Conservation (phyloP, 2,888 invertebrate genomes). For the Epicampocera succincta region DNA sequence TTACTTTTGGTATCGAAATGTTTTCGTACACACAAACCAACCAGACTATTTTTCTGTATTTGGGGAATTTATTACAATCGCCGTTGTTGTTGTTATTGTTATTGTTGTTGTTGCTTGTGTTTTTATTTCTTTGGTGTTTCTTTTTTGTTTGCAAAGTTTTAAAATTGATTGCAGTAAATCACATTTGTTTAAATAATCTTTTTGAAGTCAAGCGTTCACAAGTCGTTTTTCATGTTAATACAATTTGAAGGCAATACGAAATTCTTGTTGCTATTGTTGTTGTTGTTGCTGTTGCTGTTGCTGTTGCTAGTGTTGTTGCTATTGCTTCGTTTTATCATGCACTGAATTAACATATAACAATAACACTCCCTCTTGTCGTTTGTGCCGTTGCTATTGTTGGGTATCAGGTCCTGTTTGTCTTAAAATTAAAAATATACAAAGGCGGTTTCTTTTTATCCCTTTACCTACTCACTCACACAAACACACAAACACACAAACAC, state of each 20-base stretch:
- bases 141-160: conserved; percentile 71
- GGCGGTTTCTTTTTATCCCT: conserved; percentile 66
- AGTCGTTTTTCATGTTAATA: conserved; percentile 69
- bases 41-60: conserved; percentile 45
- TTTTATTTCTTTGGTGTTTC: conserved; percentile 4
- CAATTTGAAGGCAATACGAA: conserved; percentile 67
- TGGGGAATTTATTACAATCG: conserved; percentile 44
- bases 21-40: conserved; percentile 13
- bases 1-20: conserved; percentile 49
- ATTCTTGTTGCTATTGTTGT: conserved; percentile 16
- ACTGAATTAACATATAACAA: conserved; percentile 72
- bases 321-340: conserved; percentile 39
- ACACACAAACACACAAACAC: background rate
- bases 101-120: conserved; percentile 6
- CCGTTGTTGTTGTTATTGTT: conserved; percentile 30
- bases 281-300: conserved; percentile 3
- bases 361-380: conserved; percentile 50
- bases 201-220: conserved; percentile 67
- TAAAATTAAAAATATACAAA: conserved; percentile 51
- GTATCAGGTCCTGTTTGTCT: conserved; percentile 67
- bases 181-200: conserved; percentile 74
- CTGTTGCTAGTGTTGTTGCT: conserved; percentile 36
- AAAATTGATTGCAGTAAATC: conserved; percentile 80
- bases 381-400: conserved; percentile 44
- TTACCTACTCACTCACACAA: background rate